phyloP scores from a whole-genome alignment of 2,888 invertebrate genomes.

The Agonopterix subpropinquella region DNA sequence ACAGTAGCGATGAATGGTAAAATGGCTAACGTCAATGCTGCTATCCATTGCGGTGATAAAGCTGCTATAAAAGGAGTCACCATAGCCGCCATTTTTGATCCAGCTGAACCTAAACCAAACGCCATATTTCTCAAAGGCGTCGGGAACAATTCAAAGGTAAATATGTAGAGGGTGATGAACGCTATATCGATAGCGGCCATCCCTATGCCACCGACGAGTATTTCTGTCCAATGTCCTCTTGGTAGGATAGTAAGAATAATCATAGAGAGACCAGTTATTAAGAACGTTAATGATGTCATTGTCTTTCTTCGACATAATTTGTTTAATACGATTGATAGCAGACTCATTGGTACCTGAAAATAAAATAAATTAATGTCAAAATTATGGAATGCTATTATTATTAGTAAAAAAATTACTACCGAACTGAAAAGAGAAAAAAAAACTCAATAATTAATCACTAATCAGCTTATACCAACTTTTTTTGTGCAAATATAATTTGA shows the following conservation, averaged over 20 bases:
- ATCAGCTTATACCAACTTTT: no score
- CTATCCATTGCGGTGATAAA: constrained; percentile 35
- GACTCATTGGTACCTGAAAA: constrained; percentile 34
- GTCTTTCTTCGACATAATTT: constrained; percentile 31
- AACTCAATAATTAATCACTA: no score
- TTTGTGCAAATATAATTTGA: no score
- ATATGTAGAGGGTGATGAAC: constrained; percentile 31
- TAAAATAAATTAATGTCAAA: neutral
- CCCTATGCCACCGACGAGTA: constrained; percentile 27
- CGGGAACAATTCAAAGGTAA: constrained; percentile 43
- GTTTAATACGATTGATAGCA: constrained; percentile 26
- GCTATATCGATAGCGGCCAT: constrained; percentile 18
- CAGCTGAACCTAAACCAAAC: constrained; percentile 31
- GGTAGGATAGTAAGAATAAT: constrained; percentile 26
- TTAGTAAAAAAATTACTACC: no score
- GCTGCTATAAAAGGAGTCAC: constrained; percentile 41
- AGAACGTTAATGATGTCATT: constrained; percentile 18
- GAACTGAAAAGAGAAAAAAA: no score
- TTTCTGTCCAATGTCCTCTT: constrained; percentile 24
- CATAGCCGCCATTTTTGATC: constrained; percentile 35
- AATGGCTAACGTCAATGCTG: constrained; percentile 35
- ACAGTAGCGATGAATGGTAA: constrained; percentile 31
- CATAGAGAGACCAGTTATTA: constrained; percentile 26
- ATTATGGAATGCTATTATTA: no score
- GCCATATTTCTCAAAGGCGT: constrained; percentile 48